Evolutionary conservation across 2,888 invertebrate species (phyloP).

Genomic region (Oxytorus armatus): DNA sequence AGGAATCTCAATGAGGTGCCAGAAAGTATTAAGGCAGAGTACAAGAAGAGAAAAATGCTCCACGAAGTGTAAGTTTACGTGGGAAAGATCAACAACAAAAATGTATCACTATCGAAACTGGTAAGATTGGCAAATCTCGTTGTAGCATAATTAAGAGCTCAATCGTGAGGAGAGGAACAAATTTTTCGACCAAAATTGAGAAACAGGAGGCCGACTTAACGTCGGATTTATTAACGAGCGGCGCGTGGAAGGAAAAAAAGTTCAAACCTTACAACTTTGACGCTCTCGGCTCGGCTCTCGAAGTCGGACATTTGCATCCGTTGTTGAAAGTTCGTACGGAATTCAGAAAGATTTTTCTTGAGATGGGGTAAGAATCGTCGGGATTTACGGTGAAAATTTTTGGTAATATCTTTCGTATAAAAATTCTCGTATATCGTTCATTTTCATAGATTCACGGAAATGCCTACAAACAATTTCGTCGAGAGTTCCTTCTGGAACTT

Average conservation of each 20-base stretch:
- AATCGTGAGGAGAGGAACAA: slow-evolving; percentile 92
- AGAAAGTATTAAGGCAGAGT: slow-evolving; percentile 91
- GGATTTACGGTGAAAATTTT: not conserved
- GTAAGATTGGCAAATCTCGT: slow-evolving; percentile 22
- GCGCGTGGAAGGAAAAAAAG: slow-evolving; percentile 94
- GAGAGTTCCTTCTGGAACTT: slow-evolving; percentile 99
- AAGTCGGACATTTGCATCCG: slow-evolving; percentile 97
- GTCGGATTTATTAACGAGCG: slow-evolving; percentile 94
- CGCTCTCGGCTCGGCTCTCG: slow-evolving; percentile 93
- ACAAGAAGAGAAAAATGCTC: slow-evolving; percentile 97
- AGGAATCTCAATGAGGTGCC: slow-evolving; percentile 88
- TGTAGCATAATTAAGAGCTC: slow-evolving; percentile 90
- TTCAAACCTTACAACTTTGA: slow-evolving; percentile 99
- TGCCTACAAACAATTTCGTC: slow-evolving; percentile 98
- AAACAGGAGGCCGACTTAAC: slow-evolving; percentile 98
- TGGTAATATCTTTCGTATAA: not conserved
- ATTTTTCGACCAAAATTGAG: slow-evolving; percentile 92
- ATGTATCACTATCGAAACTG: too few species aligned
- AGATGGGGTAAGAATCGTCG: slow-evolving; percentile 87
- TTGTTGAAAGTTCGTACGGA: slow-evolving; percentile 96
- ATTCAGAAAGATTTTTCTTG: slow-evolving; percentile 98
- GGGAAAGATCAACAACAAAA: too few species aligned
- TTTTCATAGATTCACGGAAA: slow-evolving; percentile 91
- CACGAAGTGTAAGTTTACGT: slow-evolving; percentile 88
- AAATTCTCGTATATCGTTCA: not conserved